Evolutionary conservation across 1,140 invertebrate genomes (phyloP).

Genomic region (Papilio dardanus): DNA sequence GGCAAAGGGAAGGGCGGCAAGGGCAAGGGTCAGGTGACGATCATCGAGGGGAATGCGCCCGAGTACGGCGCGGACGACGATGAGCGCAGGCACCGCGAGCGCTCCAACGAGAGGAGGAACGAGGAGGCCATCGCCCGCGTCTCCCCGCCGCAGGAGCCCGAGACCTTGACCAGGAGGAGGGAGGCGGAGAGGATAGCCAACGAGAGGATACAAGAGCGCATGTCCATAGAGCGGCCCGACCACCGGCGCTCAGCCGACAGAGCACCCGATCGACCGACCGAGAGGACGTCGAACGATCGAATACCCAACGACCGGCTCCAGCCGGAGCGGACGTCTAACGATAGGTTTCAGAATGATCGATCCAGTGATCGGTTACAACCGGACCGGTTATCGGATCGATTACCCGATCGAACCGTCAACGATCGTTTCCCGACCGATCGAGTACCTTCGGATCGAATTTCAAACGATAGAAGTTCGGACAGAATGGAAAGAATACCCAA

Average conservation of each 20-base stretch:
- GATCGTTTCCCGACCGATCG: constrained; percentile 44
- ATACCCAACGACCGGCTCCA: constrained; percentile 42
- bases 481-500: constrained; percentile 45
- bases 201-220: constrained; percentile 61
- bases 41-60: constrained; percentile 70
- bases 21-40: constrained; percentile 84
- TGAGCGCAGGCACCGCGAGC: constrained; percentile 55
- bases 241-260: constrained; percentile 51
- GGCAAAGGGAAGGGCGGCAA: constrained; percentile 85
- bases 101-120: constrained; percentile 59
- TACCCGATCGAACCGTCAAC: constrained; percentile 44
- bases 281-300: constrained; percentile 58
- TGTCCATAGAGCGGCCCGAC: constrained; percentile 57
- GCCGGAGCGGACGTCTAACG: constrained; percentile 37
- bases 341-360: constrained; percentile 42
- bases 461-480: constrained; percentile 40
- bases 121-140: constrained; percentile 71
- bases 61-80: constrained; percentile 62
- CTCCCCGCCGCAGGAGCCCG: constrained; percentile 64
- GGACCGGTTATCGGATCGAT: constrained; percentile 41
- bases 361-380: constrained; percentile 44
- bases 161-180: constrained; percentile 55
- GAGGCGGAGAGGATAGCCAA: constrained; percentile 57
- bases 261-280: constrained; percentile 45
- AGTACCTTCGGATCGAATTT: constrained; percentile 46